Base-by-base conservation (phyloP, 2,113 vertebrate genomes). In the Tonatia bakeri region DNA sequence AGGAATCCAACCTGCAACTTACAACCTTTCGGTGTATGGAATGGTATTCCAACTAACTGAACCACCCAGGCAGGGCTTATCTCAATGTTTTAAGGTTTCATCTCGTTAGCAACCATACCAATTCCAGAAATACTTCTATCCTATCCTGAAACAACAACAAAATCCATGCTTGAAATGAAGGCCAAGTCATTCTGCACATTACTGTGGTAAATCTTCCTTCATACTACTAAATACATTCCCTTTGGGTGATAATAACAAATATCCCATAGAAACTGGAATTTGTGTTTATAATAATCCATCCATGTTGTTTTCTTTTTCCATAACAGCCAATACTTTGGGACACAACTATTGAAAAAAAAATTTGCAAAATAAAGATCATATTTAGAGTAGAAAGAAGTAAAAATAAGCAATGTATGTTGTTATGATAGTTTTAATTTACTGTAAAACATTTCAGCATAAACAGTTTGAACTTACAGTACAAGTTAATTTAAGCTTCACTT, bases 91-190 rank as follows among this genome's bases (percentile, higher is more conserved):
- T 56, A 40, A 59, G 10, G 69, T 94, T 94, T 56, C 31, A 38
- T 79, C 36, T 76, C 33, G 81, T 94, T 94, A 67, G 26, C 33
- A 95, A 24, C 5, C 4, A 40, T 59, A 13, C 36, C 24, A 76
- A 38, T 5, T 73, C 45, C 47, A 95, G 61, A 87, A 96, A 95
- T 95, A 59, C 61, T 91, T 83, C 47, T 15, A 47, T 17, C 10
- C 67, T 91, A 84, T 94, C 88, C 67, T 86, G 43, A 94, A 91
- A 56, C 59, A 84, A 56, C 87, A 70, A 64, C 73, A 52, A 92
- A 76, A 93, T 40, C 16, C 9, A 75, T 47, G 38, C 80, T 87
- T 72, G 54, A 76, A 65, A 11, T 13, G 13, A 6, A 52, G 85
- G 9, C 24, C 70, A 85, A 89, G 56, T 26, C 20, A 45, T 12